Conservation (phyloP, 2,888 invertebrate genomes). For the Seira musarum region DNA sequence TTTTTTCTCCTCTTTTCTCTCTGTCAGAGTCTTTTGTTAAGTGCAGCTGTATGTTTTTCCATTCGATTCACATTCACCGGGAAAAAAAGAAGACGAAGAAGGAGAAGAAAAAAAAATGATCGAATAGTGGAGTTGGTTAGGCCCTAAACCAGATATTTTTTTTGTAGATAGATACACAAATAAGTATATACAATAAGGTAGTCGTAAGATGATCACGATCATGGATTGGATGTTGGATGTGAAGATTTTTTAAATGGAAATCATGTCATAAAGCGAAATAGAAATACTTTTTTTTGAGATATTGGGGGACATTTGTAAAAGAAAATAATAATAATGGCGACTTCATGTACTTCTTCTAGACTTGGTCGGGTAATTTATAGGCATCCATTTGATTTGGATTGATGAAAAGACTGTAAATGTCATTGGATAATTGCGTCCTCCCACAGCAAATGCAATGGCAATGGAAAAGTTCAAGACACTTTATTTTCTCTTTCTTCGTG, state of each 20-base stretch:
- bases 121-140: too few species aligned
- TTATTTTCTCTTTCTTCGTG: too few species aligned
- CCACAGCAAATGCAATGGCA: too few species aligned
- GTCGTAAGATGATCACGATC: too few species aligned
- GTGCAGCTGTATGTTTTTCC: conserved; percentile 50
- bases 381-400: not conserved
- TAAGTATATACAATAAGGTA: too few species aligned
- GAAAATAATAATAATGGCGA: conserved; percentile 47
- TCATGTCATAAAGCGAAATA: conserved; percentile 45
- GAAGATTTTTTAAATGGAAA: conserved; percentile 54
- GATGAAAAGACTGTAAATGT: too few species aligned
- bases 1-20: conserved; percentile 34
- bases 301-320: conserved; percentile 48
- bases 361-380: too few species aligned
- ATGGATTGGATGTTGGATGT: too few species aligned
- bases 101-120: too few species aligned
- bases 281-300: conserved; percentile 42
- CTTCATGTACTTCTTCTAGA: conserved; percentile 36
- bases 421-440: too few species aligned
- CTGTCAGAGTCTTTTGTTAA: conserved; percentile 45
- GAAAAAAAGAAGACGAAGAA: not conserved
- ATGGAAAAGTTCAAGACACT: not conserved
- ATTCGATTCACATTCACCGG: conserved; percentile 34
- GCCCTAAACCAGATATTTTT: too few species aligned
- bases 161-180: too few species aligned